Percentiles rank a stretch among this genome's conserved stretches.
Evolutionary conservation across 1,140 invertebrate genomes (phyloP).

Genomic region (Ips typographus): DNA sequence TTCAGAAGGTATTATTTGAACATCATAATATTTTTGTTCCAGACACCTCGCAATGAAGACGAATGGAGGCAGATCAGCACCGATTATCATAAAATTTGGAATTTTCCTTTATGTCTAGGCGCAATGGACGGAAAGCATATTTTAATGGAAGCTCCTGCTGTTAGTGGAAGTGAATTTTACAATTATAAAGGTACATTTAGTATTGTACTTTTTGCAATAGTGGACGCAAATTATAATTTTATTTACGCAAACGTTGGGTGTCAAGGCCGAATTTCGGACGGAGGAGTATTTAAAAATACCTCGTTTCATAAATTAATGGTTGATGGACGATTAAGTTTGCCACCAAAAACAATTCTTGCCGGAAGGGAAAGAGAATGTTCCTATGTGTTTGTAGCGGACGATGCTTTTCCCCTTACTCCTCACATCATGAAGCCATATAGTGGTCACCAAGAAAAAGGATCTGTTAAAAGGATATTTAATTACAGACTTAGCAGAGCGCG

Average conservation of each 20-base stretch:
- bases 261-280: conserved; percentile 51
- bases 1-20: too few relatives aligned
- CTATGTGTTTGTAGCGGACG: conserved; percentile 26
- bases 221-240: conserved; percentile 56
- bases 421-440: conserved; percentile 30
- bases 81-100: conserved; percentile 1
- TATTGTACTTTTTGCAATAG: conserved; percentile 56
- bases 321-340: conserved; percentile 42
- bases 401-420: conserved; percentile 17
- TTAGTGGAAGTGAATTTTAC: conserved; percentile 52
- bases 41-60: too few relatives aligned
- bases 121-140: conserved; percentile 33
- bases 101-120: conserved; percentile 20
- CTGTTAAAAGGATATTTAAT: conserved; percentile 24
- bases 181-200: conserved; percentile 58
- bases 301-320: conserved; percentile 35
- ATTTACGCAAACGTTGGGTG: conserved; percentile 52
- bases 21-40: too few relatives aligned
- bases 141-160: conserved; percentile 11
- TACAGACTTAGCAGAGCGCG: conserved; percentile 22
- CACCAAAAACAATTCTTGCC: conserved; percentile 8
- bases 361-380: conserved; percentile 2
- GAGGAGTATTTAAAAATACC: conserved; percentile 48
- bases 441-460: conserved; percentile 16
- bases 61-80: not conserved